Evolutionary conservation across 2,888 invertebrate species (phyloP), one percentile per base, ranked within the genome.

Genomic region (Horisme vitalbata): DNA sequence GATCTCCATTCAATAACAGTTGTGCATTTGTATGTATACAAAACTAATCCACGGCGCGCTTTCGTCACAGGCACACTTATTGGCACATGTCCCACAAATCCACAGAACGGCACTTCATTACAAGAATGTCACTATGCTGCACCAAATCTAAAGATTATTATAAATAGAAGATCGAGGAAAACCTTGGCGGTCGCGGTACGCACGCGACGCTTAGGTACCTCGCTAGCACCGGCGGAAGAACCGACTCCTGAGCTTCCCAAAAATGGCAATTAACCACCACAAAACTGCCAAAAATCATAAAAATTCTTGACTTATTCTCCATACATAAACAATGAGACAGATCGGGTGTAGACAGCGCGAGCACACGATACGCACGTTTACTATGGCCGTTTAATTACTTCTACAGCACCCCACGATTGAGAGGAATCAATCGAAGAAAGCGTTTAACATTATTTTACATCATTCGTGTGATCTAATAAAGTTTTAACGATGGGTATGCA

Each of bases 281-380:
- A 77, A 72, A 73, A 73, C 68, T 62, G 65, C 71, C 62, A 74
- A 78, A 79, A 68, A 79, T 77, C 75, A 81, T 82, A 83, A 87
- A 87, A 87, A 84, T 80, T 85, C 85, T 82, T 79, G 80, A 79
- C 75, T 82, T 81, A 83, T 77, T 83, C 82, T 83, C 87, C 86
- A 88, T 89, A 89, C 89, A 89, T 89, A 89, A 89, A 89, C 89
- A 89, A 89, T 89, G 89, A 89, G 88, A 83, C 82, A 77, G 81
- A 77, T 80, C 86, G 86, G 85, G 85, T 85, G 87, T 83, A 80
- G 84, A 85, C 84, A 74, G 80, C 77, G 79, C 78, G 80, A 83
- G 79, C 81, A 81, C 83, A 85, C 80, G 73, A 77, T 78, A 81
- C 80, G 83, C 87, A 87, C 86, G 86, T 83, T 86, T 87, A 80